Base-by-base conservation (phyloP, 2,888 invertebrate species). In the Sinopyrophorus schimmeli region DNA sequence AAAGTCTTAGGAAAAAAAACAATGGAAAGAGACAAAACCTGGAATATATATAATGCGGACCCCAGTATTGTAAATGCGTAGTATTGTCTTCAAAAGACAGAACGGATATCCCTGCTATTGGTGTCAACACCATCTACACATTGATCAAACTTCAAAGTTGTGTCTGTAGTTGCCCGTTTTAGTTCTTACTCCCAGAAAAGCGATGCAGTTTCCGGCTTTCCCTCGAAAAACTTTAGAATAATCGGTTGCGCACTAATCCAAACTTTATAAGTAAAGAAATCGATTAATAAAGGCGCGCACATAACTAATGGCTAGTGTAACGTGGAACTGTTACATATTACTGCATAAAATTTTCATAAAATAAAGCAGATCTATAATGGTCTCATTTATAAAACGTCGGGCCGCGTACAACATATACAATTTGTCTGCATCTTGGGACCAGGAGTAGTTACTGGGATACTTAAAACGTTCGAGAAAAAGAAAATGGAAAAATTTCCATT, bases 71-170 rank as follows among this genome's bases (percentile, higher is more conserved):
- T 44, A 51, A 51, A 51, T 46, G 51, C 44, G 46, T 46, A 31
- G 51, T 42, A 52, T 57, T 57, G 54, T 57, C 54, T 57, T 53
- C 41, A 57, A 44, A 41, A 50, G 46, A 32, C 37, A 54, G 55
- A 53, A 54, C 43, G 53, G 48, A 57, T 54, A 43, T 47, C 46
- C 37, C 21, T 44, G 47, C 58, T 43, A 58, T 54, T 57, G 56
- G 54, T 61, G 61, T 61, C 61, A 61, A 44, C 51, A 57, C 58
- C 61, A 61, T 59, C 61, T 55, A 53, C 59, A 53, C 59, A 59
- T 59, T 61, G 59, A 61, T 61, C 61, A 61, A 61, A 61, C 56
- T 61, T 61, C 58, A 61, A 58, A 53, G 55, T 59, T 55, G 52
- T 52, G 54, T 52, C 52, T 49, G 54, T 52, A 54, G 55, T 52